phyloP scores from a whole-genome alignment of 1,140 invertebrate species.

The Drosophila pandora region DNA sequence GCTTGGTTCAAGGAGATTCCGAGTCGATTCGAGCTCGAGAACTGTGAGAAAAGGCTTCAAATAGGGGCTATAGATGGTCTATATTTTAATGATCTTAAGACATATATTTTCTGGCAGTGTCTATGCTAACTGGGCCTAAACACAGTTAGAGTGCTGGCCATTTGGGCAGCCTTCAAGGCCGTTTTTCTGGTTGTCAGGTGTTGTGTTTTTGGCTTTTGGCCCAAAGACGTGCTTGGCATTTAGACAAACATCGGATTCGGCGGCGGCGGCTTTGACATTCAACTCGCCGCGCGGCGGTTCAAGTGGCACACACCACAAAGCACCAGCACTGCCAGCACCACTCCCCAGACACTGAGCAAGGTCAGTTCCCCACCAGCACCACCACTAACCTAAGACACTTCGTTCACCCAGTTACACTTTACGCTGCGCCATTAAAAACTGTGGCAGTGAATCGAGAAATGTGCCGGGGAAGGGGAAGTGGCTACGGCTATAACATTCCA shows the following conservation, averaged over 20 bases:
- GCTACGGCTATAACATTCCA: not conserved
- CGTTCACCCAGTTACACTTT: conserved; percentile 54
- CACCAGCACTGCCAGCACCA: conserved; percentile 5
- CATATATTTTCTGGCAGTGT: not conserved
- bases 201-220: conserved; percentile 17
- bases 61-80: not conserved
- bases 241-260: conserved; percentile 45
- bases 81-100: not conserved
- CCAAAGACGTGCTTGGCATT: conserved; percentile 50
- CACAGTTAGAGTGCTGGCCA: conserved; percentile 39
- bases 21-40: conserved; percentile 9
- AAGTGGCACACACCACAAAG: conserved; percentile 34
- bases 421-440: conserved; percentile 48
- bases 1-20: conserved; percentile 43
- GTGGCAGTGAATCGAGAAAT: not conserved
- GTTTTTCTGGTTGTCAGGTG: conserved; percentile 23
- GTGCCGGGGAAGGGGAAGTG: not conserved
- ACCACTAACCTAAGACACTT: conserved; percentile 51
- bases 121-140: conserved; percentile 46
- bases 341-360: conserved; percentile 34
- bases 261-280: conserved; percentile 57
- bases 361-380: conserved; percentile 26
- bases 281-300: conserved; percentile 51
- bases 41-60: not conserved
- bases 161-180: conserved; percentile 33